These are phyloP conservation scores for Notiomystis cincta DNA, from an alignment of 2,113 vertebrate species.

Conservation along the genomic window DNA sequence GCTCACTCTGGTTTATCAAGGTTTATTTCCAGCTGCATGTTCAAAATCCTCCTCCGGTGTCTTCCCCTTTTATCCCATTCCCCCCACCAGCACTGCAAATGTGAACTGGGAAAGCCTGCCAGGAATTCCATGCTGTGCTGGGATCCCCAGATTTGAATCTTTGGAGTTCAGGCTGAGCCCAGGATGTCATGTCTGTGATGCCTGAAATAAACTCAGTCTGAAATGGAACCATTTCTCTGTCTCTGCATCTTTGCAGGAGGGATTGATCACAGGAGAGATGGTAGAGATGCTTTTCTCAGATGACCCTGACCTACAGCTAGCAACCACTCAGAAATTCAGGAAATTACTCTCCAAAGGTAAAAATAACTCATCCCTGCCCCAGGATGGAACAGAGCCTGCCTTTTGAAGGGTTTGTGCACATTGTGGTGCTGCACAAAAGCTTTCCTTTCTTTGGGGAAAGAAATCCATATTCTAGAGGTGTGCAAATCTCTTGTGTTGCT, in stretches of 20 bases:
- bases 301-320: conserved; percentile 90
- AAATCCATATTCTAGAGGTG: not conserved
- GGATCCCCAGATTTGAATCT: not conserved
- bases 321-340: conserved; percentile 95
- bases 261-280: conserved; percentile 95
- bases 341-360: conserved; percentile 98
- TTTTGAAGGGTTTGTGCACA: not conserved
- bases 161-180: not conserved
- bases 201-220: not conserved
- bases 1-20: not conserved
- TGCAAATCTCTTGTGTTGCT: not conserved
- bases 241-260: conserved; percentile 77
- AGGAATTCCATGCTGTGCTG: not conserved
- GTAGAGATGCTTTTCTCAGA: conserved; percentile 97
- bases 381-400: not conserved
- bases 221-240: not conserved
- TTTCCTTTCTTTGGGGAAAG: not conserved
- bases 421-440: not conserved
- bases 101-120: not conserved
- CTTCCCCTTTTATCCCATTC: not conserved
- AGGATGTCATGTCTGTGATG: not conserved
- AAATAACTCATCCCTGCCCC: not conserved
- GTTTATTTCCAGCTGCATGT: not conserved
- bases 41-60: not conserved
- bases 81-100: not conserved